These are phyloP conservation scores for Contarinia nasturtii DNA, from an alignment of 1,140 invertebrate genomes.

Conservation along the genomic window DNA sequence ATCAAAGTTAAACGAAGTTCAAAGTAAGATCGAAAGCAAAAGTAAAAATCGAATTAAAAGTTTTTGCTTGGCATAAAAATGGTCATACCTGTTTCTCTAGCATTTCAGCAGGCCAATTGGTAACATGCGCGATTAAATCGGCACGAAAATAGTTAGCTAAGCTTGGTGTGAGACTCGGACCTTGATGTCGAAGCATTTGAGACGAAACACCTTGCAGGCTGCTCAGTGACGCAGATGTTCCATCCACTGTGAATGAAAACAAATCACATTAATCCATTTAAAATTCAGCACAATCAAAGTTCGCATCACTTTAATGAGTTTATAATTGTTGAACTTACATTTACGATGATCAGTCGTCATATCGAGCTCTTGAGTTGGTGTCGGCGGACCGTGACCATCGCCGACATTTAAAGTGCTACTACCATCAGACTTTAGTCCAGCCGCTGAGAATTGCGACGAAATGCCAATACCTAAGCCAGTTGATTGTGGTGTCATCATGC, in stretches of 20 bases:
- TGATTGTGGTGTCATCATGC: not conserved
- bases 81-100: slow-evolving; percentile 79
- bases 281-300: not conserved
- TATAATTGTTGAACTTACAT: slow-evolving; percentile 18
- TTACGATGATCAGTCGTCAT: slow-evolving; percentile 26
- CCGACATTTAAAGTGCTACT: slow-evolving; percentile 15
- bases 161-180: slow-evolving; percentile 64
- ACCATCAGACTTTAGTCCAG: slow-evolving; percentile 10
- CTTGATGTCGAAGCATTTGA: slow-evolving; percentile 16
- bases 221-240: slow-evolving; percentile 15
- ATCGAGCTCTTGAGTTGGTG: slow-evolving; percentile 29
- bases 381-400: slow-evolving; percentile 29
- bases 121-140: slow-evolving; percentile 78
- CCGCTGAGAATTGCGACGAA: slow-evolving; percentile 1
- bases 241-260: slow-evolving; percentile 13
- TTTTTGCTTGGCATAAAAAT: slow-evolving; percentile 1
- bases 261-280: not conserved
- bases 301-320: not conserved
- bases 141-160: slow-evolving; percentile 80
- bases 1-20: too few species aligned
- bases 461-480: not conserved
- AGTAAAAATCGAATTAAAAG: slow-evolving; percentile 1
- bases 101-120: slow-evolving; percentile 79
- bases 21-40: too few species aligned
- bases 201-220: slow-evolving; percentile 21